Evolutionary conservation across 2,888 invertebrate species (phyloP).

Genomic region (Lathronympha strigana): DNA sequence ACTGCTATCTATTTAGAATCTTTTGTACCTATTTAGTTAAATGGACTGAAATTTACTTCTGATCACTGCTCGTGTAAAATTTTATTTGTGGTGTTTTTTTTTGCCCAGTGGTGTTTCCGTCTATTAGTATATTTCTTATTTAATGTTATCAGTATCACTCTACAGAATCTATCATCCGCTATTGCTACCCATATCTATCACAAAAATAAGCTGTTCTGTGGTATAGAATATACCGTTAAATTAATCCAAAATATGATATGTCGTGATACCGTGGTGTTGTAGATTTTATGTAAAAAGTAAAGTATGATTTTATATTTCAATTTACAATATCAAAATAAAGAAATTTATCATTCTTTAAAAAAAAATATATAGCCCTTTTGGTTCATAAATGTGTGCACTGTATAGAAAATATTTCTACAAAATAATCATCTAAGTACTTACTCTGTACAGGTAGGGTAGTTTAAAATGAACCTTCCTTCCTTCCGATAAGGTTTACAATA

Average conservation of each 20-base stretch:
- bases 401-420: too few species aligned
- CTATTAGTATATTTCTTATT: conserved; percentile 29
- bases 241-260: conserved; percentile 40
- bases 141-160: conserved; percentile 2
- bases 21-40: conserved; percentile 21
- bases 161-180: conserved; percentile 25
- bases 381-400: too few species aligned
- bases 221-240: conserved; percentile 14
- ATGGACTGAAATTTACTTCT: conserved; percentile 24
- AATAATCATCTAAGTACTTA: too few species aligned
- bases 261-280: conserved; percentile 28
- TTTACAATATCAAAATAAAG: background rate
- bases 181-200: conserved; percentile 17
- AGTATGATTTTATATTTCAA: conserved; percentile 1
- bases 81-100: conserved; percentile 6
- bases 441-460: too few species aligned
- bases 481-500: too few species aligned
- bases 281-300: conserved; percentile 8
- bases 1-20: conserved; percentile 14
- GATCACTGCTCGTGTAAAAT: conserved; percentile 7
- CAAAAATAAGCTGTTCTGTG: conserved; percentile 31
- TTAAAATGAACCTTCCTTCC: too few species aligned
- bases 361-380: too few species aligned
- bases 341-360: too few species aligned
- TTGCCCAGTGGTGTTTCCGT: conserved; percentile 17